Evolutionary conservation across 2,888 invertebrate species (phyloP), one percentile per base, ranked within the genome.

Genomic region (Ethmia dodecea): DNA sequence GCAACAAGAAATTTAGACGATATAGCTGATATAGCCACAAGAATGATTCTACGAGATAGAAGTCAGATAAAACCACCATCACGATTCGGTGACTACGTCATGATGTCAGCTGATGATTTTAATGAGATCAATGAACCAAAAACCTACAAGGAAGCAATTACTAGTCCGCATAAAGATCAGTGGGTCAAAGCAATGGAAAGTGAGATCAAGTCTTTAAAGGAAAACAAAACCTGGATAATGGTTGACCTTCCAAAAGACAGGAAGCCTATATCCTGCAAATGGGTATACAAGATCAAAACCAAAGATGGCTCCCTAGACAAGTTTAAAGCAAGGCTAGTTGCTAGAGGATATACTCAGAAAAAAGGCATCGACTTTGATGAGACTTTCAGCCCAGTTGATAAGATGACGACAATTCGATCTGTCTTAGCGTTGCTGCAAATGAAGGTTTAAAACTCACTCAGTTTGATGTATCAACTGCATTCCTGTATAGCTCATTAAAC

Each of bases 181-280:
- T 55, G 53, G 55, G 31, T 40, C 16, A 16, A 36, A 16, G 55
- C 58, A 1, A 55, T 56, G 47, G 20, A 51, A 13, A 35, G 39
- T 33, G 60, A 55, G 15, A 57, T 49, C 14, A 32, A 35, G 26
- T 45, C 51, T 5, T 37, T 58, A 50, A 53, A 8, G 3, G 13
- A 27, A 13, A 27, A 27, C n/a, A 2, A 27, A 5, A 13, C 13
- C 3, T 27, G 27, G 54, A 37, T 40, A n/a, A 29, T 52, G 5
- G 26, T 24, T 5, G 31, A 43, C 14, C 30, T 50, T 12, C 49
- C 54, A n/a, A 28, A 31, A n/a, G 40, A 38, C 10, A 34, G 38
- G 16, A 52, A 45, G 29, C 35, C 43, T 6, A 42, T 48, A 22
- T 24, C 34, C 5, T 37, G 37, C 28, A 49, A 39, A 36, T 48